Conservation (phyloP, 2,888 invertebrate species). For the Tipula vernalis region DNA sequence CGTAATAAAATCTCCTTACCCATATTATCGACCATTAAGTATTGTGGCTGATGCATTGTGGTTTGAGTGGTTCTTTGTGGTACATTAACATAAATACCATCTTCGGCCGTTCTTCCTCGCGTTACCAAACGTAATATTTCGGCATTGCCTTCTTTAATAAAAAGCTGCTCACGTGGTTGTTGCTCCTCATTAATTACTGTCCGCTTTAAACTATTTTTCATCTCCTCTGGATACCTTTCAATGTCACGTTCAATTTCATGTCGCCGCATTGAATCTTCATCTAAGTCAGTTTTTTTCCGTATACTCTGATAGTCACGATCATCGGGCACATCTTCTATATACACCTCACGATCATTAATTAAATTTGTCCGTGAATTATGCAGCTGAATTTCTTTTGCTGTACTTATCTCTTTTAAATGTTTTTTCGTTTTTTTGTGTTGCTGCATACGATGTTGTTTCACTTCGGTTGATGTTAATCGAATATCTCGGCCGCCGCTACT, state of each 20-base stretch:
- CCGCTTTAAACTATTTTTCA: slow-evolving; percentile 33
- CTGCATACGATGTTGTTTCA: slow-evolving; percentile 6
- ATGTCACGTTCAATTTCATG: slow-evolving; percentile 67
- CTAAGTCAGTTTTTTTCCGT: slow-evolving; percentile 38
- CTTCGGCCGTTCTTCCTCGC: slow-evolving; percentile 54
- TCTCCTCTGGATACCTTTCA: slow-evolving; percentile 27
- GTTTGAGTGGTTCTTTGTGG: slow-evolving; percentile 41
- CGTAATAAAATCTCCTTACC: slow-evolving; percentile 77
- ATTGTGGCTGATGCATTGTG: slow-evolving; percentile 45
- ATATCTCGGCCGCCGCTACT: slow-evolving; percentile 12
- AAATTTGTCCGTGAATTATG: slow-evolving; percentile 36
- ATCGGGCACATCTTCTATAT: slow-evolving; percentile 28
- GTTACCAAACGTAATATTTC: slow-evolving; percentile 71
- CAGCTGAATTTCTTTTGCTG: slow-evolving; percentile 34
- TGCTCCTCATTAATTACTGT: slow-evolving; percentile 26
- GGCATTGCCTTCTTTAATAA: slow-evolving; percentile 72
- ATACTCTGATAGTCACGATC: slow-evolving; percentile 16
- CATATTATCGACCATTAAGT: slow-evolving; percentile 58
- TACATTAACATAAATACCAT: slow-evolving; percentile 44
- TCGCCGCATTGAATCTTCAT: slow-evolving; percentile 58
- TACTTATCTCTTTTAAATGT: slow-evolving; percentile 22
- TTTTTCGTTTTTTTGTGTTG: slow-evolving; percentile 22
- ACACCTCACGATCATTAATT: slow-evolving; percentile 33
- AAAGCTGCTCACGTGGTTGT: slow-evolving; percentile 50
- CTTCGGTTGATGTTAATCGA: slow-evolving; percentile 9